A percentile compares a stretch with the other conserved stretches of the same genome.
Conservation (phyloP, 2,797 vertebrate species). For the Lophotriccus pileatus region DNA sequence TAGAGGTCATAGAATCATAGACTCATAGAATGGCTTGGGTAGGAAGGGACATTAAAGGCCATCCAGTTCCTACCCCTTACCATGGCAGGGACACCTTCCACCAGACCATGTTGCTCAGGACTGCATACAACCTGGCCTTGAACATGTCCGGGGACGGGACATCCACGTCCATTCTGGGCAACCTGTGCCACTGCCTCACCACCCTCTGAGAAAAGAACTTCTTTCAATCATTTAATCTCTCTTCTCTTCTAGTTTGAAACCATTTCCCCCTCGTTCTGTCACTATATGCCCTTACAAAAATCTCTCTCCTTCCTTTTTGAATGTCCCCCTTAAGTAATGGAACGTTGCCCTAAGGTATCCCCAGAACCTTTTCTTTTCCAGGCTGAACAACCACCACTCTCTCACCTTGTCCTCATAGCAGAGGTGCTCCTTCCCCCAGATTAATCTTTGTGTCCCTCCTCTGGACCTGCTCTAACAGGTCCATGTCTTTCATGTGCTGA, state of each 20-base stretch:
- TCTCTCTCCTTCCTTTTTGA: background rate
- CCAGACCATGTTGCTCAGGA: background rate
- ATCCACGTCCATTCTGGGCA: background rate
- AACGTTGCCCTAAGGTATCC: background rate
- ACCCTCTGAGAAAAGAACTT: background rate
- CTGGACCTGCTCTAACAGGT: background rate
- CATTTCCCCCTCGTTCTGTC: background rate
- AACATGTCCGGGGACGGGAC: background rate
- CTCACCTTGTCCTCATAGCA: background rate
- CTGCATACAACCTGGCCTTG: background rate
- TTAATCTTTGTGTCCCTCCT: background rate
- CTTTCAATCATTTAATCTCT: background rate
- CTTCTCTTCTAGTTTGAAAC: background rate
- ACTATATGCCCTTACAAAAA: background rate
- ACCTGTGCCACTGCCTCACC: background rate
- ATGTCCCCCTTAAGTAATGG: background rate
- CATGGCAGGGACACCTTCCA: background rate
- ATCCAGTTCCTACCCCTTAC: background rate
- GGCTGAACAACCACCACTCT: background rate
- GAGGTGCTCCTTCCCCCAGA: background rate
- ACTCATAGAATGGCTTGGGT: background rate
- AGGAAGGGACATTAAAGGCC: background rate
- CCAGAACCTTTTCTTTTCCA: background rate
- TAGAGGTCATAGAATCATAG: background rate
- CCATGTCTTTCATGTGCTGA: background rate